Evolutionary conservation across 2,113 vertebrate genomes (phyloP).

Genomic region (Girardinichthys multiradiatus): DNA sequence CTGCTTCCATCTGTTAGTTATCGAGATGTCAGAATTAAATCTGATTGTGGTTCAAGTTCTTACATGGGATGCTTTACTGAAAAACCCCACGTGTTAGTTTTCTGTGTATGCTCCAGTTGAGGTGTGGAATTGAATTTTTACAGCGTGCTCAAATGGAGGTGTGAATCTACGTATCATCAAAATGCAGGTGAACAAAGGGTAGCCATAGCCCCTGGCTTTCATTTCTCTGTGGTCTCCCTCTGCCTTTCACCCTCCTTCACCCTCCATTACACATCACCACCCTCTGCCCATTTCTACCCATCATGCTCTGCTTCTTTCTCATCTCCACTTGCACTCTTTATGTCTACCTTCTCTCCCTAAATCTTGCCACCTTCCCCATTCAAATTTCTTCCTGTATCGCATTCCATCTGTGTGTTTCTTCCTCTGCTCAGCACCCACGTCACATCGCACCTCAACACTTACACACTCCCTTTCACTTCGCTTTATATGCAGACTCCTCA

Average conservation of each 20-base stretch:
- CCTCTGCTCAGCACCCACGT: slow-evolving; percentile 37
- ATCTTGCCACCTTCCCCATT: slow-evolving; percentile 35
- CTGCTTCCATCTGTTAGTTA: slow-evolving; percentile 11
- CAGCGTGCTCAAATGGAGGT: slow-evolving; percentile 33
- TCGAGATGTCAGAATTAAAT: slow-evolving; percentile 20
- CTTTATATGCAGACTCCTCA: slow-evolving; percentile 33
- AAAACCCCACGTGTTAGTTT: slow-evolving; percentile 12
- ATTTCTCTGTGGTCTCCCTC: slow-evolving; percentile 34
- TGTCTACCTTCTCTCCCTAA: slow-evolving; percentile 26
- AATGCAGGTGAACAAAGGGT: slow-evolving; percentile 59
- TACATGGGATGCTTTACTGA: slow-evolving; percentile 15
- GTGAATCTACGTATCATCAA: slow-evolving; percentile 39
- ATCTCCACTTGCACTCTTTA: slow-evolving; percentile 47
- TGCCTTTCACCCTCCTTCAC: slow-evolving; percentile 62
- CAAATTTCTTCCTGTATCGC: slow-evolving; percentile 48
- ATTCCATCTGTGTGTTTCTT: slow-evolving; percentile 46
- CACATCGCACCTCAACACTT: slow-evolving; percentile 24
- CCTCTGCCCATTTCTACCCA: slow-evolving; percentile 25
- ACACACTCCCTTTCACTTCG: slow-evolving; percentile 26
- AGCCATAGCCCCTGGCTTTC: slow-evolving; percentile 42
- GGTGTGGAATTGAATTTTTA: slow-evolving; percentile 24
- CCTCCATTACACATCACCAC: slow-evolving; percentile 69
- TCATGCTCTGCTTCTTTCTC: slow-evolving; percentile 33
- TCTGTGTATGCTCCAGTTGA: slow-evolving; percentile 3
- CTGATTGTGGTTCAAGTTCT: background rate